Evolutionary conservation across 2,797 vertebrate genomes (phyloP).

Genomic region (Neopelma chrysocephalum): DNA sequence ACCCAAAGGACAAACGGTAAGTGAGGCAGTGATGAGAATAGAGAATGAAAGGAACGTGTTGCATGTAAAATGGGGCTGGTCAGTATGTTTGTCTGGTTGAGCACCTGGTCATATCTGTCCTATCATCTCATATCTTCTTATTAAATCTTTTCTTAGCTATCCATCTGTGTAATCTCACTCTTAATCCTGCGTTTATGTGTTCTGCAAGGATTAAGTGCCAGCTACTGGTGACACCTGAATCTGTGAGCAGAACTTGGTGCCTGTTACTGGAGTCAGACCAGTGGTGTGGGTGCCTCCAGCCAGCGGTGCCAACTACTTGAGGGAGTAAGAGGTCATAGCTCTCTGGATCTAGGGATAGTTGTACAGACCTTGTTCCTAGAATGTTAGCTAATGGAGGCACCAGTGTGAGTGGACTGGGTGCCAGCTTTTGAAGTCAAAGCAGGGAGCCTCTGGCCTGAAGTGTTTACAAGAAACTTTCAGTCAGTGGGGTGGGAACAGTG

Average conservation of each 20-base stretch:
- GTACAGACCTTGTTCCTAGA: not conserved
- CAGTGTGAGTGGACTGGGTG: not conserved
- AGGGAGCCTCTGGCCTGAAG: not conserved
- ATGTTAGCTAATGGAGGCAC: not conserved
- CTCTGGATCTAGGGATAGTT: not conserved
- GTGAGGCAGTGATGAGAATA: not conserved
- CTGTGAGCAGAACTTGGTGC: not conserved
- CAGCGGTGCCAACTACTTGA: not conserved
- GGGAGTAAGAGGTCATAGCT: not conserved
- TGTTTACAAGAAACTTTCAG: not conserved
- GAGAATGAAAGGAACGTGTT: not conserved
- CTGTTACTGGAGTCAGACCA: not conserved
- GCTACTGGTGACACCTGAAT: not conserved
- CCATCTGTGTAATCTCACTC: not conserved
- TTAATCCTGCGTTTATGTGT: not conserved
- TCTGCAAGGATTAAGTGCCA: not conserved
- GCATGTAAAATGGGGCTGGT: fast-evolving
- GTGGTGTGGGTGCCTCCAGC: no score
- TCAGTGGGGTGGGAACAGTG: fast-evolving
- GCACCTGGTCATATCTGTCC: not conserved
- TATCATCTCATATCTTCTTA: not conserved
- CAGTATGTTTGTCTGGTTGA: not conserved
- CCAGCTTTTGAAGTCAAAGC: not conserved
- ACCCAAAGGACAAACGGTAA: not conserved
- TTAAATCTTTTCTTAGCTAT: not conserved